These are phyloP conservation scores for Cerceris ruficornis DNA, from an alignment of 2,888 invertebrate species.

Conservation along the genomic window DNA sequence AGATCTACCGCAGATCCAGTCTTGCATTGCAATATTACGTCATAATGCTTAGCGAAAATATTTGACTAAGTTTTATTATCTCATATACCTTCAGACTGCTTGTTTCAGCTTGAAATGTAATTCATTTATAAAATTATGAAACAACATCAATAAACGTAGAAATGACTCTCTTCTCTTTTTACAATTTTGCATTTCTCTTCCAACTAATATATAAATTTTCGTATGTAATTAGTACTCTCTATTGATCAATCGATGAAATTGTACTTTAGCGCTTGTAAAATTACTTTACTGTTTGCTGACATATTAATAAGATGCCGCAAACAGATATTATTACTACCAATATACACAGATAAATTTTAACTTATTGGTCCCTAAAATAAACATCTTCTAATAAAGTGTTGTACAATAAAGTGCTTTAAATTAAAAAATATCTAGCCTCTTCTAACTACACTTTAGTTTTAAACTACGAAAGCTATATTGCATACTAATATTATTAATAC, in stretches of 20 bases:
- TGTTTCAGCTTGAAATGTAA: slow-evolving; percentile 34
- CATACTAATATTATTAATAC: slow-evolving; percentile 74
- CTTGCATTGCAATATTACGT: slow-evolving; percentile 66
- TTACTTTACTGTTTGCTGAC: slow-evolving; percentile 46
- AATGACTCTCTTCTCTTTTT: slow-evolving; percentile 48
- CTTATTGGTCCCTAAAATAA: slow-evolving; percentile 68
- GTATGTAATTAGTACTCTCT: slow-evolving; percentile 49
- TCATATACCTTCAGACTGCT: slow-evolving; percentile 42
- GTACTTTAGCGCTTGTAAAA: slow-evolving; percentile 61
- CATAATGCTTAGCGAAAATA: slow-evolving; percentile 53
- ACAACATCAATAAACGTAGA: slow-evolving; percentile 51
- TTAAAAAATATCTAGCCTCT: slow-evolving; percentile 79
- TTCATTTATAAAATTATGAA: slow-evolving; percentile 46
- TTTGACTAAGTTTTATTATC: slow-evolving; percentile 54
- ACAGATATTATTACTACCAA: slow-evolving; percentile 52
- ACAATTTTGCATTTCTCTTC: slow-evolving; percentile 41
- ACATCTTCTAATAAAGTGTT: slow-evolving; percentile 68
- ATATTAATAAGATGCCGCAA: slow-evolving; percentile 37
- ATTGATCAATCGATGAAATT: slow-evolving; percentile 57
- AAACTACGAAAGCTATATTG: slow-evolving; percentile 77
- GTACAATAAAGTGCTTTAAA: slow-evolving; percentile 79
- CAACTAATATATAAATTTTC: slow-evolving; percentile 54
- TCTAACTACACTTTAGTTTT: slow-evolving; percentile 75
- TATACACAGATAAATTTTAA: slow-evolving; percentile 58
- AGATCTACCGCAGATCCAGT: slow-evolving; percentile 64